Base-by-base conservation (phyloP, 2,888 invertebrate genomes). In the Erebia palarica region DNA sequence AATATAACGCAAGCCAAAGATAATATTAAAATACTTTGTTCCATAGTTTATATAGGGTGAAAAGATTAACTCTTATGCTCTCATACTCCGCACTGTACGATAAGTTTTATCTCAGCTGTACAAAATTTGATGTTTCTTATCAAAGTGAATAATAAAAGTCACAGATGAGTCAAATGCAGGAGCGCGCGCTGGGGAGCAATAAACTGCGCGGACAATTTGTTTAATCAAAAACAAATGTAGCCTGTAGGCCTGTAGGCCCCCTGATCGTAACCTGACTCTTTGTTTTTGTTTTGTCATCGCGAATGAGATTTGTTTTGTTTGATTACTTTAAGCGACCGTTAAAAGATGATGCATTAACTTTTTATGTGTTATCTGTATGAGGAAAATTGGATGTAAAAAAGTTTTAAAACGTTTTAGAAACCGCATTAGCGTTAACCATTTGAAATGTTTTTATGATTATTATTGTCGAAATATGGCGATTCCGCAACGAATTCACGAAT, bases 191-290 rank as follows among this genome's bases (percentile, higher is more conserved):
- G 76, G 90, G 87, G 91, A 85, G 82, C 86, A 82, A 92, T 92
- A 92, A 92, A 92, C 84, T 85, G 86, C 75, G 86, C 85, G 86
- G 86, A 87, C 92, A 92, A 92, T 93, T 93, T 92, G 90, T 91
- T 92, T 92, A 93, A 93, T 93, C 92, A 92, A 92, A 92, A 91
- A 93, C 87, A 89, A 91, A 91, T 88, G 89, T 87, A 86, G 85
- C 84, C 63, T 63, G 61, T 21, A 47, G 11, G 84, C 84, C 63
- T 63, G 61, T 21, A 47, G 16, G 49, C 47, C 84, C 80, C 81
- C 78, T 69, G 70, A 75, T 71, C 73, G 77, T 74, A 76, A 74
- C 79, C 81, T 84, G 84, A 84, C 84, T 85, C 83, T 82, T 55
- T 84, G 83, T 84, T 86, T 85, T 83, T 86, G 83, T 82, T 83